phyloP scores from a whole-genome alignment of 2,888 invertebrate species.

The Pantelozetes paolii region DNA sequence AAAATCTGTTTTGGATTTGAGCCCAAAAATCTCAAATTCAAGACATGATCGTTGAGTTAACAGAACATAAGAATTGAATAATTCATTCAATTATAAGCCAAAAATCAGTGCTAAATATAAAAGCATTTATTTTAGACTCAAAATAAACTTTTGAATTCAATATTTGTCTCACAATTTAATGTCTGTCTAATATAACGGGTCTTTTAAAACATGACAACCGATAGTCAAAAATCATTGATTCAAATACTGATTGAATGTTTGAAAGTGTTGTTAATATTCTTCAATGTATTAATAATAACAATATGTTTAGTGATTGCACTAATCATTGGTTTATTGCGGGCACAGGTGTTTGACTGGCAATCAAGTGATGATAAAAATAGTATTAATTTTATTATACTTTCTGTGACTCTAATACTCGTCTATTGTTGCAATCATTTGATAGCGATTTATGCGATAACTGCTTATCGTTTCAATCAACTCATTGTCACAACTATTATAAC shows the following conservation, averaged over 20 bases:
- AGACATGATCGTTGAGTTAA: too few species aligned
- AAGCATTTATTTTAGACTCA: too few species aligned
- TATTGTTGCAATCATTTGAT: conserved; percentile 26
- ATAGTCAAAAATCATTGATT: not conserved
- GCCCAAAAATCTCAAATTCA: too few species aligned
- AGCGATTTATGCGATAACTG: conserved; percentile 6
- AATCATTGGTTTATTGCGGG: not conserved
- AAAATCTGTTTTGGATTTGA: too few species aligned
- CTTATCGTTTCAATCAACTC: not conserved
- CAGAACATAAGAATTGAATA: too few species aligned
- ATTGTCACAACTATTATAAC: conserved; percentile 23
- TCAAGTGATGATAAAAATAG: not conserved
- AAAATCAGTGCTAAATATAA: too few species aligned
- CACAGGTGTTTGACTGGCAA: conserved; percentile 28
- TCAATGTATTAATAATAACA: conserved; percentile 16
- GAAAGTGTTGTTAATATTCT: conserved; percentile 5
- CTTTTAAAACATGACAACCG: not conserved
- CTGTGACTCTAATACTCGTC: not conserved
- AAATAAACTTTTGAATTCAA: too few species aligned
- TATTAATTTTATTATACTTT: not conserved
- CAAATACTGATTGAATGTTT: not conserved
- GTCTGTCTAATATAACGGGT: not conserved
- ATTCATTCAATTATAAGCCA: too few species aligned
- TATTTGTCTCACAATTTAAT: not conserved
- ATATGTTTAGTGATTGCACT: not conserved